Percentiles rank a stretch among this genome's conserved stretches.
These are phyloP conservation scores for Oreochromis tanganicae DNA, from an alignment of 2,113 vertebrate genomes.

Conservation along the genomic window DNA sequence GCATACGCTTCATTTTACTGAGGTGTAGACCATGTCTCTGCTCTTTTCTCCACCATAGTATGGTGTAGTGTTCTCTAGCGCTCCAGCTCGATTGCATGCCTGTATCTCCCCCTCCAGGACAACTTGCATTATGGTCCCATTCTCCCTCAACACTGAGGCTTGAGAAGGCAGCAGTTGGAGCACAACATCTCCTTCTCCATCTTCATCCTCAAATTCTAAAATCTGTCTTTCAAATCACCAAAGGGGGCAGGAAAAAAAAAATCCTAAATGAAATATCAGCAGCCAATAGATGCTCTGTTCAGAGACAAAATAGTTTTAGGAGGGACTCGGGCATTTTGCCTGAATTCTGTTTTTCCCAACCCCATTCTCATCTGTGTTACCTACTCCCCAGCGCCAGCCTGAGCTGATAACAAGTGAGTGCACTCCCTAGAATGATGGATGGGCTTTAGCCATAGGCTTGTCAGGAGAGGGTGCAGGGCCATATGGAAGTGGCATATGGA, in stretches of 20 bases:
- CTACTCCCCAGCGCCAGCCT: constrained; percentile 59
- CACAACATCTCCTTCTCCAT: constrained; percentile 26
- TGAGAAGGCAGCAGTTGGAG: background rate
- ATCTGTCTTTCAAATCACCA: constrained; percentile 43
- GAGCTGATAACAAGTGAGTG: constrained; percentile 75
- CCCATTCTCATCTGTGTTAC: constrained; percentile 34
- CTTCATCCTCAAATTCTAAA: constrained; percentile 4
- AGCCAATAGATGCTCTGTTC: constrained; percentile 22
- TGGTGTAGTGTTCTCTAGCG: constrained; percentile 26
- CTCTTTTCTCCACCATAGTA: background rate
- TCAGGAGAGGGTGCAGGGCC: constrained; percentile 76
- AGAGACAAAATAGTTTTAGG: constrained; percentile 42
- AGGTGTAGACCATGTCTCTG: constrained; percentile 11
- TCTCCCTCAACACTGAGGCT: constrained; percentile 23
- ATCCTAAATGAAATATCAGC: constrained; percentile 27
- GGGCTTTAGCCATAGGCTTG: constrained; percentile 69
- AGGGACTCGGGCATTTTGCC: constrained; percentile 42
- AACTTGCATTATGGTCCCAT: constrained; percentile 59
- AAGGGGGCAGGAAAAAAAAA: background rate
- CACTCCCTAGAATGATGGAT: constrained; percentile 75
- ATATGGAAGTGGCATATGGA: constrained; percentile 82
- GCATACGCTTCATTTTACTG: background rate
- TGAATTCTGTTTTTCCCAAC: constrained; percentile 53
- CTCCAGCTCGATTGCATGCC: constrained; percentile 63
- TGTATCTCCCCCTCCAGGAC: constrained; percentile 81